Percentiles rank a stretch among this genome's conserved stretches.
Evolutionary conservation across 2,113 vertebrate genomes (phyloP).

Genomic region (Megaptera novaeangliae): DNA sequence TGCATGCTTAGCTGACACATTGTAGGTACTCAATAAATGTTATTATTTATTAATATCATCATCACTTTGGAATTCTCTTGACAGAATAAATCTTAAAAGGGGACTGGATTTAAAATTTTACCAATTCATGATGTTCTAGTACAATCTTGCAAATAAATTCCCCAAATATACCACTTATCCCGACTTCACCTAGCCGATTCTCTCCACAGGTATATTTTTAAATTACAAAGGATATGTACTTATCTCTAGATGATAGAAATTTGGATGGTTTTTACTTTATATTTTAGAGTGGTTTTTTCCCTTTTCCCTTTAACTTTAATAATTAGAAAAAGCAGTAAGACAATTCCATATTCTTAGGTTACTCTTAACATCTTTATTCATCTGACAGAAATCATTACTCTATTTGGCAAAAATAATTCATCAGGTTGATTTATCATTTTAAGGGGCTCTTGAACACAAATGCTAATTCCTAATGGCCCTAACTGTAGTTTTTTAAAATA

Average conservation of each 20-base stretch:
- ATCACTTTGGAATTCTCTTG: conserved; percentile 16
- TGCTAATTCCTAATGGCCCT: neutral
- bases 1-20: conserved; percentile 2
- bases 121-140: neutral
- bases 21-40: neutral
- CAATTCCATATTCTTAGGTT: neutral
- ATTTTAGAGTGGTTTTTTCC: neutral
- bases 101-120: neutral
- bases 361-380: conserved; percentile 25
- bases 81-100: neutral
- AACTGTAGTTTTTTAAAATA: conserved; percentile 39
- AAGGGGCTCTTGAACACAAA: neutral
- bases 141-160: conserved; percentile 14
- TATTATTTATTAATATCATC: conserved; percentile 10
- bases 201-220: conserved; percentile 1
- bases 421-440: conserved; percentile 6
- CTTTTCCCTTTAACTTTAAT: neutral
- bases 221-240: conserved; percentile 4
- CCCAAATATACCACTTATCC: neutral
- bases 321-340: conserved; percentile 40
- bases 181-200: neutral
- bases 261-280: conserved; percentile 19
- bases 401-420: conserved; percentile 10
- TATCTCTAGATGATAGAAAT: conserved; percentile 24
- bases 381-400: neutral